A percentile compares a stretch with the other conserved stretches of the same genome.
phyloP scores from a whole-genome alignment of 2,888 invertebrate genomes.

The Blastobasis adustella region DNA sequence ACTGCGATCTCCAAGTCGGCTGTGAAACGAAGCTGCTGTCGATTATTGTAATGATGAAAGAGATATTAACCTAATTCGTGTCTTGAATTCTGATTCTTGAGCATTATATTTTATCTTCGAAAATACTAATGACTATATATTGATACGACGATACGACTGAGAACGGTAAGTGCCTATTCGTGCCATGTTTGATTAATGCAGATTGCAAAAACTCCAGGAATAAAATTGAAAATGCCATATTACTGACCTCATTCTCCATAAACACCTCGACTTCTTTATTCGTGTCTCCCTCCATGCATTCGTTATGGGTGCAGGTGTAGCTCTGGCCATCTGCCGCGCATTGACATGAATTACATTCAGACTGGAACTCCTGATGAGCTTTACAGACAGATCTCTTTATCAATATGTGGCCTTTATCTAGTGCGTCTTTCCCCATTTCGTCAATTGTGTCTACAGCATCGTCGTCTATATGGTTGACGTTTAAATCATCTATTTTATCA shows the following conservation, averaged over 20 bases:
- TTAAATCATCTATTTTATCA: background rate
- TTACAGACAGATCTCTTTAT: constrained; percentile 51
- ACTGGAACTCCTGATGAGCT: constrained; percentile 57
- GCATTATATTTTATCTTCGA: too few relatives aligned
- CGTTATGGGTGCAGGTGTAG: constrained; percentile 66
- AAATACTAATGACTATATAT: too few relatives aligned
- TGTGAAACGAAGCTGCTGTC: too few relatives aligned
- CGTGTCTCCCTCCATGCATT: constrained; percentile 49
- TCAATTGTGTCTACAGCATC: background rate
- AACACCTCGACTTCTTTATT: constrained; percentile 61
- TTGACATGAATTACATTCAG: constrained; percentile 72
- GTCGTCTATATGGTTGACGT: background rate
- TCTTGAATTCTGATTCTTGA: too few relatives aligned
- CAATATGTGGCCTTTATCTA: constrained; percentile 14
- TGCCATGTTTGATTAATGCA: too few relatives aligned
- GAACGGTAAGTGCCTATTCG: too few relatives aligned
- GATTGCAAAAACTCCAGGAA: too few relatives aligned
- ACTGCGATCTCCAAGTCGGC: too few relatives aligned
- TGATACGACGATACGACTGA: too few relatives aligned
- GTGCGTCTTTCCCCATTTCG: background rate
- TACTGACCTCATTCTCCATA: constrained; percentile 49
- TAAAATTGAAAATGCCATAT: too few relatives aligned
- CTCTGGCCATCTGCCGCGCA: constrained; percentile 65
- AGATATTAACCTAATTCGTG: too few relatives aligned
- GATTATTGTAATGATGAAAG: too few relatives aligned